phyloP scores from a whole-genome alignment of 2,797 vertebrate genomes.

The Chloroceryle amazona region DNA sequence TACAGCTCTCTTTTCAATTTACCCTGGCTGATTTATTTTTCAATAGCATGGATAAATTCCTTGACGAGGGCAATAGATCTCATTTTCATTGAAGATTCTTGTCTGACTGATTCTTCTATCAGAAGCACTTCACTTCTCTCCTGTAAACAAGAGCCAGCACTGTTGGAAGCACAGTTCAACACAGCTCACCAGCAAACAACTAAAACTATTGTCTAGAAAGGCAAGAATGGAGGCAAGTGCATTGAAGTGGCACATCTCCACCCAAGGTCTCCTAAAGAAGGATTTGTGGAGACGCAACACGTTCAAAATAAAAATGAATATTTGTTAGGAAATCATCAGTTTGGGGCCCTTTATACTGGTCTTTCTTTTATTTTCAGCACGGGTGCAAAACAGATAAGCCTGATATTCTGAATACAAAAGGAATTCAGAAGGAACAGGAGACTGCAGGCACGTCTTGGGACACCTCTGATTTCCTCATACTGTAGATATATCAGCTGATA shows the following conservation, averaged over 20 bases:
- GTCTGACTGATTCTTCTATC: neutral
- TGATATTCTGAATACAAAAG: neutral
- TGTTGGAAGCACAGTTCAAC: neutral
- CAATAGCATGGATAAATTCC: neutral
- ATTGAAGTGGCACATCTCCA: neutral
- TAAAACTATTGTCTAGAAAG: neutral
- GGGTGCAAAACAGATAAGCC: neutral
- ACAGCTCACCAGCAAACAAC: neutral
- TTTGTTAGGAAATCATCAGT: neutral
- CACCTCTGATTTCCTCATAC: neutral
- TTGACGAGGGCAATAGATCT: neutral
- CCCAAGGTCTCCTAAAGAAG: neutral
- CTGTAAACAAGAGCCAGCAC: neutral
- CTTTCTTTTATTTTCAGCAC: neutral
- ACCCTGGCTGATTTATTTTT: neutral
- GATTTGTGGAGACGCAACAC: neutral
- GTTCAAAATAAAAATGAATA: neutral
- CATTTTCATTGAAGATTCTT: neutral
- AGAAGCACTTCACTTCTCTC: neutral
- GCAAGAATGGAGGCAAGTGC: neutral
- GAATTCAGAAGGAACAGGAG: neutral
- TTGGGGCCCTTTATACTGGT: neutral
- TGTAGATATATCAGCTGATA: neutral
- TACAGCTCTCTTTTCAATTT: neutral
- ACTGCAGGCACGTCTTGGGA: neutral